Evolutionary conservation across 1,140 invertebrate genomes (phyloP).

Genomic region (Ooceraea biroi): DNA sequence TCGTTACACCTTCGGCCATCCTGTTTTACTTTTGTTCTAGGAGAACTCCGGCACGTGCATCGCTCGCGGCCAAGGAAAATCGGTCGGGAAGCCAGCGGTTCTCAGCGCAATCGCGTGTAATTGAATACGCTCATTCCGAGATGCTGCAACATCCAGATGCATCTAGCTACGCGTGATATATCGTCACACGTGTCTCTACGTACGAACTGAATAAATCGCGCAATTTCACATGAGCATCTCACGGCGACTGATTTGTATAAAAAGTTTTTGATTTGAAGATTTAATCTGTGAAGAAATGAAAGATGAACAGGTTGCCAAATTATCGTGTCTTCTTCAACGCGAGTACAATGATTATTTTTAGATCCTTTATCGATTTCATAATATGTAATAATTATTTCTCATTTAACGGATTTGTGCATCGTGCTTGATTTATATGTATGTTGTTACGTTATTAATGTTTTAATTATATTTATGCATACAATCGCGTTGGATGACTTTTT

Average conservation of each 20-base stretch:
- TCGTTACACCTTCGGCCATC: slow-evolving; percentile 15
- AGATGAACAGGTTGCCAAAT: not conserved
- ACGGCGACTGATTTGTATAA: too few species aligned
- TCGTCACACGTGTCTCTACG: not conserved
- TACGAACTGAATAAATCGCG: not conserved
- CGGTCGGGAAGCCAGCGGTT: not conserved
- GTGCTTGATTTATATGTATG: not conserved
- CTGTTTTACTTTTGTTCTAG: slow-evolving; percentile 30
- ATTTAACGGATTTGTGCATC: not conserved
- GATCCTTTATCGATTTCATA: not conserved
- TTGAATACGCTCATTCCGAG: not conserved
- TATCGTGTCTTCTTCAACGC: not conserved
- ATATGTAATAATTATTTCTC: not conserved
- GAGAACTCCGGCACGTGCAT: not conserved
- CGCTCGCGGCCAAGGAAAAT: not conserved
- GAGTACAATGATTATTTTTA: not conserved
- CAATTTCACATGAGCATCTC: not conserved
- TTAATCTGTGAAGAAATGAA: not conserved
- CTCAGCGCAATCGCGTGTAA: not conserved
- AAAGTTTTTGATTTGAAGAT: not conserved
- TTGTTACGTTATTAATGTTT: too few species aligned
- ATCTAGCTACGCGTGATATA: not conserved
- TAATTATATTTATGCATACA: not conserved
- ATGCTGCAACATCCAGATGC: not conserved
- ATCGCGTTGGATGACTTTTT: not conserved